phyloP scores from a whole-genome alignment of 2,888 invertebrate species.

The Galeruca laticollis region DNA sequence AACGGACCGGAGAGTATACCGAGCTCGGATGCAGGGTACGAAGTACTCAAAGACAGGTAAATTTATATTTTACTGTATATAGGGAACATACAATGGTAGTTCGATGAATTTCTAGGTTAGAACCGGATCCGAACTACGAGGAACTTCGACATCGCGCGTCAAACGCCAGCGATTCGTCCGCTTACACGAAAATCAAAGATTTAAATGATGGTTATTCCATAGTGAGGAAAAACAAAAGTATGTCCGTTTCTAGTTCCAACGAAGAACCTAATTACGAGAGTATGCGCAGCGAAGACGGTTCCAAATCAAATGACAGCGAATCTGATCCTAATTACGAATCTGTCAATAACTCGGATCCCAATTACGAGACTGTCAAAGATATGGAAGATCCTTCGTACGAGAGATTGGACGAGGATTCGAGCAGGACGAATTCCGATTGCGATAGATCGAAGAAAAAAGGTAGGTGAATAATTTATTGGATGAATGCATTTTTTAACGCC shows the following conservation, averaged over 20 bases:
- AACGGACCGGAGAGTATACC: slow-evolving; percentile 73
- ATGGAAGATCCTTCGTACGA: slow-evolving; percentile 81
- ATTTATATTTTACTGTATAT: neutral
- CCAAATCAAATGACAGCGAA: slow-evolving; percentile 74
- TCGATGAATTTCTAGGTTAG: slow-evolving; percentile 53
- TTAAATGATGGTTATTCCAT: slow-evolving; percentile 69
- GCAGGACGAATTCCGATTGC: slow-evolving; percentile 56
- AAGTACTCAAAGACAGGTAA: slow-evolving; percentile 70
- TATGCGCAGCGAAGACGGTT: slow-evolving; percentile 44
- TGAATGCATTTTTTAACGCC: too few species aligned
- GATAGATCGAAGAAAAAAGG: slow-evolving; percentile 55
- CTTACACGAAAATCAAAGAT: slow-evolving; percentile 59
- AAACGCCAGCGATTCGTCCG: slow-evolving; percentile 60
- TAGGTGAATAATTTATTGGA: slow-evolving; percentile 28
- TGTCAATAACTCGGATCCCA: slow-evolving; percentile 78
- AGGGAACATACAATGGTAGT: too few species aligned
- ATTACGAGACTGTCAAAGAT: slow-evolving; percentile 86
- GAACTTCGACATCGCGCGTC: slow-evolving; percentile 72
- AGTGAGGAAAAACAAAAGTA: slow-evolving; percentile 66
- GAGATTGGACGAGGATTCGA: slow-evolving; percentile 66
- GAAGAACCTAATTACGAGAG: slow-evolving; percentile 63
- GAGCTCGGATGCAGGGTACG: slow-evolving; percentile 79
- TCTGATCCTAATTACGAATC: slow-evolving; percentile 79
- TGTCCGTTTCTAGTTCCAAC: slow-evolving; percentile 48
- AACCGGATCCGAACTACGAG: slow-evolving; percentile 85